phyloP scores from a whole-genome alignment of 2,888 invertebrate genomes.

The Caenorhabditis sp. region DNA sequence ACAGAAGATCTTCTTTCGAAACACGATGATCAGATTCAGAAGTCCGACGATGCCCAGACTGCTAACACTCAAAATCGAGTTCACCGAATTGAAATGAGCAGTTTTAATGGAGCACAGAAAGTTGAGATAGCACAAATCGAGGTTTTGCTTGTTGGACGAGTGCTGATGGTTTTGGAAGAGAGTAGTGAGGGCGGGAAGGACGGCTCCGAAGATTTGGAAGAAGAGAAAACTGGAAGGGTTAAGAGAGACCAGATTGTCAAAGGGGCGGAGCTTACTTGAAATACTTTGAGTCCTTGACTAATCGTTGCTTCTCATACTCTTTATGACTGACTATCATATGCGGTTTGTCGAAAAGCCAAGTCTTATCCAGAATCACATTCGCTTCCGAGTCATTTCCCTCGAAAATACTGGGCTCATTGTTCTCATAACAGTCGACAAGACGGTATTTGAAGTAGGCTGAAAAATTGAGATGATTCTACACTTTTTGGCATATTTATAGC shows the following conservation, averaged over 20 bases:
- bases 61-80: constrained; percentile 28
- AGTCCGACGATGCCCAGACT: constrained; percentile 32
- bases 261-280: constrained; percentile 46
- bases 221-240: constrained; percentile 37
- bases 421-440: constrained; percentile 29
- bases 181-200: constrained; percentile 28
- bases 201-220: constrained; percentile 47
- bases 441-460: constrained; percentile 33
- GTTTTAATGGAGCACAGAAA: constrained; percentile 26
- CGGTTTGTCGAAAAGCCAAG: constrained; percentile 6
- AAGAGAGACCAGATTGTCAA: too few species aligned
- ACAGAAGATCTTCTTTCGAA: constrained; percentile 38
- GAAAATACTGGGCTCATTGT: constrained; percentile 40
- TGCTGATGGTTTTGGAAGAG: constrained; percentile 27
- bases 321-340: constrained; percentile 26
- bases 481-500: too few species aligned
- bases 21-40: constrained; percentile 30
- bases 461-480: too few species aligned
- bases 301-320: constrained; percentile 29
- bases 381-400: constrained; percentile 27
- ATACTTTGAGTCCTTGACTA: constrained; percentile 35
- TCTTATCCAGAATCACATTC: constrained; percentile 20
- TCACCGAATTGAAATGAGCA: constrained; percentile 13
- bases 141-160: constrained; percentile 10
- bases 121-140: constrained; percentile 34